Percentiles rank a stretch among this genome's conserved stretches.
These are phyloP conservation scores for Petromus typicus DNA, from an alignment of 2,113 vertebrate genomes.

Conservation along the genomic window DNA sequence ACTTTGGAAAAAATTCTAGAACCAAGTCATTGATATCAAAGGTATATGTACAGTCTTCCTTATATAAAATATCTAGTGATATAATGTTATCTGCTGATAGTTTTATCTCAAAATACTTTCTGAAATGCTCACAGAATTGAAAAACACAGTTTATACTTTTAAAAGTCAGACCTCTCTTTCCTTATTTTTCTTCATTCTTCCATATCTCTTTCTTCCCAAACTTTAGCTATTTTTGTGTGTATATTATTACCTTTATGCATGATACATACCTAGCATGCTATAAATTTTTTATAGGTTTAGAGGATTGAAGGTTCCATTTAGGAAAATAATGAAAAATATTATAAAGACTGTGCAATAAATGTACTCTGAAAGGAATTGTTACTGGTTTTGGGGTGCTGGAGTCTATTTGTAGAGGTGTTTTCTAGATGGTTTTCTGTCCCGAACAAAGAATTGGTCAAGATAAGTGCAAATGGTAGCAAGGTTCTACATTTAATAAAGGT, in stretches of 20 bases:
- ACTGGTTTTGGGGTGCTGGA: background rate
- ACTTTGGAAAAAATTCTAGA: slow-evolving; percentile 26
- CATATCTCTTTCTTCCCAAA: background rate
- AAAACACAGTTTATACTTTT: background rate
- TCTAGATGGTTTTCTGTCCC: background rate
- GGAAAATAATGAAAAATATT: slow-evolving; percentile 48
- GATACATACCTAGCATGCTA: background rate
- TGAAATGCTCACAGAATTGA: slow-evolving; percentile 22
- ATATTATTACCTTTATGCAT: background rate
- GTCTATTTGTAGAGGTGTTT: background rate
- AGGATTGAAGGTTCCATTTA: background rate
- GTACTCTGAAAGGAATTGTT: background rate
- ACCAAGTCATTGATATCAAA: background rate
- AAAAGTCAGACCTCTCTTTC: background rate
- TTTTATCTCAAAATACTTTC: slow-evolving; percentile 40
- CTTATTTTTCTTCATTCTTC: background rate
- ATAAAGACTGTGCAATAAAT: slow-evolving; percentile 8
- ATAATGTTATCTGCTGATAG: background rate
- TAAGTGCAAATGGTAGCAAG: background rate
- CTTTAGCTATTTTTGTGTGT: slow-evolving; percentile 27
- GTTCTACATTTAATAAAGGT: background rate
- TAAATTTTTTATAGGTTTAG: slow-evolving; percentile 35
- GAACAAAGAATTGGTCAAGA: background rate
- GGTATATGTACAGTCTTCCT: background rate
- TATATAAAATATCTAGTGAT: background rate